Evolutionary conservation across 2,888 invertebrate genomes (phyloP).

Genomic region (Pollenia griseotomentosa): DNA sequence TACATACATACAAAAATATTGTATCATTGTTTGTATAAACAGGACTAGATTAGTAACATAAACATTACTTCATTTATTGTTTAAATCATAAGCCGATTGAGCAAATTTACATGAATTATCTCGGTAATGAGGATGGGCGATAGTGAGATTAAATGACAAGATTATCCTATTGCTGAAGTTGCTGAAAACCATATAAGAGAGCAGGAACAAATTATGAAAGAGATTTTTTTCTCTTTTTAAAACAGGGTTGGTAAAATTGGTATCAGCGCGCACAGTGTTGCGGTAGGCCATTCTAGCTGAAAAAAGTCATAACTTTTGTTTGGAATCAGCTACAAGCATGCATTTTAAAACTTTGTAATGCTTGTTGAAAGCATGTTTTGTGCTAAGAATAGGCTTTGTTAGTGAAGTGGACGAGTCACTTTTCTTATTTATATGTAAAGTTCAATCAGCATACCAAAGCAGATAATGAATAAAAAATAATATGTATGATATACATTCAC

Average conservation of each 20-base stretch:
- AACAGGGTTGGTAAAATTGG: background rate
- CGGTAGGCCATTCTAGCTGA: too few relatives aligned
- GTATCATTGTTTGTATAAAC: slow-evolving; percentile 82
- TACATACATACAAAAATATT: slow-evolving; percentile 77
- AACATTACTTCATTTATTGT: slow-evolving; percentile 78
- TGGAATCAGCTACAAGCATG: too few relatives aligned
- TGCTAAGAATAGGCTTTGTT: too few relatives aligned
- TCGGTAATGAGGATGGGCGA: slow-evolving; percentile 24
- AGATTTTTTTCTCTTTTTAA: background rate
- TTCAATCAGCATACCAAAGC: too few relatives aligned
- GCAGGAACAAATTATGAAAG: background rate
- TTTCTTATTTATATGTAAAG: too few relatives aligned
- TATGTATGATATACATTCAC: too few relatives aligned
- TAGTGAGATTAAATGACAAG: slow-evolving; percentile 44
- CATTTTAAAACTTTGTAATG: too few relatives aligned
- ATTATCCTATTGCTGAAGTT: slow-evolving; percentile 51
- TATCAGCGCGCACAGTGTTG: too few relatives aligned
- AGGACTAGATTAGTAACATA: slow-evolving; percentile 82
- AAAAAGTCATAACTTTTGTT: too few relatives aligned
- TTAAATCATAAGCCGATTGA: slow-evolving; percentile 81
- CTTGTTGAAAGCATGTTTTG: too few relatives aligned
- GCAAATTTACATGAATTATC: slow-evolving; percentile 77
- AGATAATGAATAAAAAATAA: too few relatives aligned
- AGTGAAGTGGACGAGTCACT: too few relatives aligned
- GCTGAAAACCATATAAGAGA: background rate